Evolutionary conservation across 2,113 vertebrate genomes (phyloP).

Genomic region (Apistogramma diplotaenia): DNA sequence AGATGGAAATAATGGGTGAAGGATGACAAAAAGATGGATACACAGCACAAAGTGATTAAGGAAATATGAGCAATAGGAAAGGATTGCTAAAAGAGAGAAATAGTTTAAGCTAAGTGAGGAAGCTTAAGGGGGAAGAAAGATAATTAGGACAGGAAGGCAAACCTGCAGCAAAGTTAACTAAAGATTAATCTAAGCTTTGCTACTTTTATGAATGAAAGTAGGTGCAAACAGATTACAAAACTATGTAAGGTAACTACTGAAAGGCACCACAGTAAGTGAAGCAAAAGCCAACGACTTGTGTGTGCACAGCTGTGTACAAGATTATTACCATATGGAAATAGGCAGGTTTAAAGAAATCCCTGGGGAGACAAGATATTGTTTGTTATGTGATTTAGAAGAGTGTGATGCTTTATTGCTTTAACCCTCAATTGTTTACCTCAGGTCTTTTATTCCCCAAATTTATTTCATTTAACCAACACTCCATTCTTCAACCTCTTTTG

Average conservation of each 20-base stretch:
- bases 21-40: neutral
- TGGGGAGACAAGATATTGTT: neutral
- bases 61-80: neutral
- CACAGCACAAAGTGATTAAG: neutral
- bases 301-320: too few relatives aligned
- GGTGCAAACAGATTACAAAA: too few relatives aligned
- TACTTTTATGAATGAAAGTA: too few relatives aligned
- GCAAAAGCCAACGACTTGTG: too few relatives aligned
- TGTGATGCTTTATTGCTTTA: neutral
- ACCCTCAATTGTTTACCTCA: neutral
- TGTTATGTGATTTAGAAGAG: neutral
- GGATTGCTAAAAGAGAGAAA: neutral
- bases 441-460: neutral
- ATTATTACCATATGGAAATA: too few relatives aligned
- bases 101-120: neutral
- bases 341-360: neutral
- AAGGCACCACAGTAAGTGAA: too few relatives aligned
- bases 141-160: neutral
- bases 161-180: neutral
- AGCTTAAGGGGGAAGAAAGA: neutral
- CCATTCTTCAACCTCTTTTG: neutral
- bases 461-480: neutral
- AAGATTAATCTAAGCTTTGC: neutral
- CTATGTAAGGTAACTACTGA: too few relatives aligned
- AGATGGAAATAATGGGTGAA: neutral